Conservation (phyloP, 23 tunicate genomes). For the Trididemnum clinides region DNA sequence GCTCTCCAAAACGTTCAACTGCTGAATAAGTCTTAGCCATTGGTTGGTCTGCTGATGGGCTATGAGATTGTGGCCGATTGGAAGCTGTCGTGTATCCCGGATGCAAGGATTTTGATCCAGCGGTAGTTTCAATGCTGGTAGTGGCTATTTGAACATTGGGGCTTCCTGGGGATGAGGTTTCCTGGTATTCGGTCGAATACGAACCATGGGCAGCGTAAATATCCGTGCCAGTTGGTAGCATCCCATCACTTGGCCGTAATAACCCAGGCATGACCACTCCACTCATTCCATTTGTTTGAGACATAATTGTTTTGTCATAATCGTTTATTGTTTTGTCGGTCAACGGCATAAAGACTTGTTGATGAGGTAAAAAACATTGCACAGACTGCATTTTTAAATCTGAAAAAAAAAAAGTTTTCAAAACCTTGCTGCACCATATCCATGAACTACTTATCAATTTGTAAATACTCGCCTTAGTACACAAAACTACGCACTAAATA, state of each 20-base stretch:
- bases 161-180: neutral
- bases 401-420: neutral
- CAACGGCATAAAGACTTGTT: neutral
- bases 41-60: neutral
- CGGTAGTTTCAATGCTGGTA: neutral
- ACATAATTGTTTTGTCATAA: neutral
- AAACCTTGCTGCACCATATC: too few species aligned
- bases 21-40: neutral
- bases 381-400: constrained; percentile 38
- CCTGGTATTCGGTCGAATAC: neutral
- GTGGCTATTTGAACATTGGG: neutral
- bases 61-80: neutral
- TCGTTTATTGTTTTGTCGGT: neutral
- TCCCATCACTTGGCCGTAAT: neutral
- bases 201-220: neutral
- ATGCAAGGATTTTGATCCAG: neutral
- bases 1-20: neutral
- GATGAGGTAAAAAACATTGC: constrained; percentile 26
- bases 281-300: neutral
- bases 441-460: too few species aligned
- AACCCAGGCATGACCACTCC: neutral
- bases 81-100: neutral
- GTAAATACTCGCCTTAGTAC: too few species aligned
- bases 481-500: too few species aligned
- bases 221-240: neutral